Evolutionary conservation across 1,140 invertebrate genomes (phyloP).

Genomic region (Drosophila santomea): DNA sequence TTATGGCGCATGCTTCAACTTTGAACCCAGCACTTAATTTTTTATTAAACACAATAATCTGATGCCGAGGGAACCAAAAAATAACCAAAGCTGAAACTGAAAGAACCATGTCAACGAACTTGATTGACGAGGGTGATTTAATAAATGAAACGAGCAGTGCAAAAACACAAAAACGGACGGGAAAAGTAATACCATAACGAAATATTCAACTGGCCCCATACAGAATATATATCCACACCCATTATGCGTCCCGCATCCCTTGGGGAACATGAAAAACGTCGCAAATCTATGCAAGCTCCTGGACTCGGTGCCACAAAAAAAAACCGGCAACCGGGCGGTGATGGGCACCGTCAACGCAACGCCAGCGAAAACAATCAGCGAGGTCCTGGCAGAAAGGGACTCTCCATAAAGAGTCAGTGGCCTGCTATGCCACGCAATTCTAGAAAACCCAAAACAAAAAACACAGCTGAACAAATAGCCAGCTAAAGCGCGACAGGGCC

Average conservation of each 20-base stretch:
- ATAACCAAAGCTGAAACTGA: slow-evolving; percentile 43
- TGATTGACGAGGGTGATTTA: slow-evolving; percentile 83
- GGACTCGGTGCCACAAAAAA: slow-evolving; percentile 17
- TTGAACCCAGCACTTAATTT: slow-evolving; percentile 77
- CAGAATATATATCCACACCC: slow-evolving; percentile 5
- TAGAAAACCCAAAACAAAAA: slow-evolving; percentile 16
- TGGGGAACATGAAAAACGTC: slow-evolving; percentile 27
- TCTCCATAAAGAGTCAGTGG: slow-evolving; percentile 40
- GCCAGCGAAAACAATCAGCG: slow-evolving; percentile 44
- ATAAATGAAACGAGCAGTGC: slow-evolving; percentile 60
- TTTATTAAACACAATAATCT: slow-evolving; percentile 79
- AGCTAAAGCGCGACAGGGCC: slow-evolving; percentile 33
- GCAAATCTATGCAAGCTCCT: slow-evolving; percentile 54
- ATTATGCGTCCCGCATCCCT: background rate
- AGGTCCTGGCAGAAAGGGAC: slow-evolving; percentile 20
- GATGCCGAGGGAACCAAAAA: slow-evolving; percentile 28
- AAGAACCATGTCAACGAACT: slow-evolving; percentile 73
- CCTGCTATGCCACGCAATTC: slow-evolving; percentile 23
- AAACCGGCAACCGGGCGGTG: slow-evolving; percentile 19
- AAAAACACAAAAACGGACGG: slow-evolving; percentile 21
- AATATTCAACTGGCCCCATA: slow-evolving; percentile 41
- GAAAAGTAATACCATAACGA: slow-evolving; percentile 52
- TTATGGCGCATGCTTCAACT: slow-evolving; percentile 69
- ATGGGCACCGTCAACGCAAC: slow-evolving; percentile 39
- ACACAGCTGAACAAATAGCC: slow-evolving; percentile 38